Conservation (phyloP, 2,797 vertebrate species). For the Merluccius polli region DNA sequence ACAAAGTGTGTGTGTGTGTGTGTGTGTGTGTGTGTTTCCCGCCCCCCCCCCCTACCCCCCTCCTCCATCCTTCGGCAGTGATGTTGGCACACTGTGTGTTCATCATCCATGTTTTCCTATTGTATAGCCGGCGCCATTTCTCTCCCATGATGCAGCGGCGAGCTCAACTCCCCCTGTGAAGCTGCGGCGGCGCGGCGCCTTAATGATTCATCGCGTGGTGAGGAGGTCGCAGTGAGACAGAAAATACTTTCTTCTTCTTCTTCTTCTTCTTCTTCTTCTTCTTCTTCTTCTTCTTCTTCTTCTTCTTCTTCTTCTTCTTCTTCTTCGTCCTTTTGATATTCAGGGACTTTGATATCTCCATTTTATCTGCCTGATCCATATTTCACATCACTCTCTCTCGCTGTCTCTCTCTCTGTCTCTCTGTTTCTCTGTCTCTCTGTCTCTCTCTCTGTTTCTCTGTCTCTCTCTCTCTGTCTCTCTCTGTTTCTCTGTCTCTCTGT, state of each 20-base stretch:
- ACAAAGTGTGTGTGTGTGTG: not conserved
- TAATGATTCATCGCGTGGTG: constrained; percentile 56
- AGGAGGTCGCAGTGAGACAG: constrained; percentile 13
- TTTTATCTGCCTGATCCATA: constrained; percentile 46
- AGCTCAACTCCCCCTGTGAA: not conserved
- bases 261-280: constrained; percentile 42
- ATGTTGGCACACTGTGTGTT: not conserved
- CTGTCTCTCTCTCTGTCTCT: too few relatives aligned
- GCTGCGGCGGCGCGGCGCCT: constrained; percentile 11
- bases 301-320: constrained; percentile 46
- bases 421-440: constrained; percentile 36
- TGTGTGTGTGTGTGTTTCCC: too few relatives aligned
- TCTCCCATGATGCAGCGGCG: not conserved
- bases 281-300: constrained; percentile 43
- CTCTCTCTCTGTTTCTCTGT: constrained; percentile 23
- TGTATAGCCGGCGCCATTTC: not conserved
- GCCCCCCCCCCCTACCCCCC: not conserved
- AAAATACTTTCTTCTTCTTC: constrained; percentile 38
- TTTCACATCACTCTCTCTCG: constrained; percentile 45
- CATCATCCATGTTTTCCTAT: too few relatives aligned
- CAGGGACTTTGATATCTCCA: constrained; percentile 51
- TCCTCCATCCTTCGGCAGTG: not conserved
- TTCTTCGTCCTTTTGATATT: constrained; percentile 58
- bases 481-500: too few relatives aligned
- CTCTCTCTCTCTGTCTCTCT: too few relatives aligned